Evolutionary conservation across 2,797 vertebrate species (phyloP).

Genomic region (Enteromius trimaculatus): DNA sequence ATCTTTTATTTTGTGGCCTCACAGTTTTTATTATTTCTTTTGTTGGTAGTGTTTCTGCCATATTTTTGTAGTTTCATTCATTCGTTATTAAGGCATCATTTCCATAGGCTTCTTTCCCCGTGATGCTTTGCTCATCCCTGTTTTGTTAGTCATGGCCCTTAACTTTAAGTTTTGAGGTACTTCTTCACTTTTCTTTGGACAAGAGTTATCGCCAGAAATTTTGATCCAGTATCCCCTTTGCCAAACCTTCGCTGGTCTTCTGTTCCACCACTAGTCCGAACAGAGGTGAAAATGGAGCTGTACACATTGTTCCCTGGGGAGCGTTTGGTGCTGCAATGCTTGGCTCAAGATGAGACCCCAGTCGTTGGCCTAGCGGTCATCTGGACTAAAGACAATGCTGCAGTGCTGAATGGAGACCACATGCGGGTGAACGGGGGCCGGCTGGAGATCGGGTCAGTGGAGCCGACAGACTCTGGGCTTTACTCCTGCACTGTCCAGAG

Average conservation of each 20-base stretch:
- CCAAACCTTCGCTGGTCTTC: conserved; percentile 11
- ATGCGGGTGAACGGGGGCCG: conserved; percentile 84
- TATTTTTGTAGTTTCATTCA: not conserved
- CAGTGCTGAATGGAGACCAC: conserved; percentile 86
- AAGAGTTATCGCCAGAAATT: not conserved
- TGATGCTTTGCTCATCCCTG: not conserved
- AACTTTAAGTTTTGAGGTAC: not conserved
- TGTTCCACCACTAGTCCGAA: not conserved
- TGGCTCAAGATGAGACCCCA: conserved; percentile 81
- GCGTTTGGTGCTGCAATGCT: conserved; percentile 86
- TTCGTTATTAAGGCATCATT: not conserved
- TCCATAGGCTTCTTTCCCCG: not conserved
- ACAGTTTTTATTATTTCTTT: not conserved
- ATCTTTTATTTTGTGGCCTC: not conserved
- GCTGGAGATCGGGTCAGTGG: conserved; percentile 89
- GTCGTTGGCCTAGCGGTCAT: conserved; percentile 76
- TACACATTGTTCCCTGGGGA: conserved; percentile 85
- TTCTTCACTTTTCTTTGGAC: not conserved
- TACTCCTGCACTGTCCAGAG: conserved; percentile 86
- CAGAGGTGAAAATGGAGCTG: conserved; percentile 64
- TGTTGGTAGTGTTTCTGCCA: not conserved
- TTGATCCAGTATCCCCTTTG: not conserved
- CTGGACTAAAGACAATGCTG: conserved; percentile 90
- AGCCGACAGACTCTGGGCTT: conserved; percentile 87
- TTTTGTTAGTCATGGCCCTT: conserved; percentile 7